Evolutionary conservation across 64 coral and sea anemone species (phyloP).

Genomic region (Orbicella faveolata): DNA sequence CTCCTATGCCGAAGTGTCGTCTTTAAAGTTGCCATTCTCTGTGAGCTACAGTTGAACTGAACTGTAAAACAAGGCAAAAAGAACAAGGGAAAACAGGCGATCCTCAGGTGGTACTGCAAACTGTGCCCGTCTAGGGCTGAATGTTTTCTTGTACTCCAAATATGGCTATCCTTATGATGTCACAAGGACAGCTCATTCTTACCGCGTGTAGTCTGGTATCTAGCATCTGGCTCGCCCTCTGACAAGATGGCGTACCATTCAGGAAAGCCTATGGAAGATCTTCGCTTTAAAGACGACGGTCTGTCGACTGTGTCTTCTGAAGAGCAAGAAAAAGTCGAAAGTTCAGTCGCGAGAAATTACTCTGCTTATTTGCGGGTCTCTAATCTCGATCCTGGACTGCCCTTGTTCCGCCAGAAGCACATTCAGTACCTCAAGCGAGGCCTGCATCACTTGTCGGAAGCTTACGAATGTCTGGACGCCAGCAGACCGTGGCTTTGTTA

Average conservation of each 20-base stretch:
- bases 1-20: slow-evolving; percentile 51
- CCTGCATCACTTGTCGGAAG: slow-evolving; percentile 63
- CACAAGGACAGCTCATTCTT: neutral
- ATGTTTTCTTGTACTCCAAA: neutral
- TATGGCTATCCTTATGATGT: neutral
- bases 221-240: neutral
- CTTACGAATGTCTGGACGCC: slow-evolving; percentile 94
- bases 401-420: slow-evolving; percentile 71
- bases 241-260: slow-evolving; percentile 84
- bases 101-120: neutral
- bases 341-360: slow-evolving; percentile 67
- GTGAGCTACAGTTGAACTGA: neutral
- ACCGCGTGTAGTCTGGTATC: slow-evolving; percentile 1
- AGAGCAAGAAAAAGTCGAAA: slow-evolving; percentile 89
- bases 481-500: slow-evolving; percentile 97
- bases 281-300: slow-evolving; percentile 83
- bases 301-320: slow-evolving; percentile 74
- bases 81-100: neutral
- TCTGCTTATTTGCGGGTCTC: slow-evolving; percentile 55
- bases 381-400: slow-evolving; percentile 52
- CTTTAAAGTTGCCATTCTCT: slow-evolving; percentile 71
- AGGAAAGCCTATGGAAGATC: slow-evolving; percentile 49
- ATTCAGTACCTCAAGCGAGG: slow-evolving; percentile 77
- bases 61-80: neutral
- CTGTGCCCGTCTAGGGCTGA: neutral